Evolutionary conservation across 2,113 vertebrate genomes (phyloP).

Genomic region (Lichenostomus cassidix): DNA sequence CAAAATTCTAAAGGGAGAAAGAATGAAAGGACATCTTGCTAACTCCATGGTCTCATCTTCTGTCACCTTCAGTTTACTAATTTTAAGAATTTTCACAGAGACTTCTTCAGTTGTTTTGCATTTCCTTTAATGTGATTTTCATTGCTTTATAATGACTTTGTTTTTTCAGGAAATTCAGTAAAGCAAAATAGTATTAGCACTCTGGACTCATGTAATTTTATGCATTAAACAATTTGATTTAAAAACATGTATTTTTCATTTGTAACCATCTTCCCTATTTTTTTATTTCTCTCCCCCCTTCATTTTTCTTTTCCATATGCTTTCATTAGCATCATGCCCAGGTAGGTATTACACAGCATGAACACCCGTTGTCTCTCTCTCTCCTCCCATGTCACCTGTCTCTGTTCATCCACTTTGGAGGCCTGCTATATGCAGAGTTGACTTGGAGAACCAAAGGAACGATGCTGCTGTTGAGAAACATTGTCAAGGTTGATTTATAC

Average conservation of each 20-base stretch:
- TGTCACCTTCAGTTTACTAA: neutral
- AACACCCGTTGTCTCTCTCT: neutral
- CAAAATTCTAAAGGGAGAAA: neutral
- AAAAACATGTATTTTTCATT: slow-evolving; percentile 16
- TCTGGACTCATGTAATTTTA: neutral
- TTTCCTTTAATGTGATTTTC: neutral
- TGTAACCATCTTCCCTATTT: slow-evolving; percentile 64
- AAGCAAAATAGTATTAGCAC: neutral
- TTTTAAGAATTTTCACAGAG: neutral
- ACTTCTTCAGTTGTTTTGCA: neutral
- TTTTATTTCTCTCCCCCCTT: slow-evolving; percentile 68
- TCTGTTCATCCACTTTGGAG: slow-evolving; percentile 21
- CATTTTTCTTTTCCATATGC: slow-evolving; percentile 64
- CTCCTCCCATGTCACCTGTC: slow-evolving; percentile 24
- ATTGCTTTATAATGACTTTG: neutral
- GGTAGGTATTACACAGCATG: slow-evolving; percentile 79
- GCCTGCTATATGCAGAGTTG: neutral
- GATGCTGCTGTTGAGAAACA: neutral
- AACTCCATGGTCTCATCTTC: neutral
- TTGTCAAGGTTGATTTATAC: neutral
- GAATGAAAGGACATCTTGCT: neutral
- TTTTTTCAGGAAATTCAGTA: neutral
- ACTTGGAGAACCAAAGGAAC: neutral
- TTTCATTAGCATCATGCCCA: slow-evolving; percentile 80
- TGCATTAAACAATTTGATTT: slow-evolving; percentile 19